These are phyloP conservation scores for Loris lydekkerianus DNA, from an alignment of 2,797 vertebrate genomes.

Conservation along the genomic window DNA sequence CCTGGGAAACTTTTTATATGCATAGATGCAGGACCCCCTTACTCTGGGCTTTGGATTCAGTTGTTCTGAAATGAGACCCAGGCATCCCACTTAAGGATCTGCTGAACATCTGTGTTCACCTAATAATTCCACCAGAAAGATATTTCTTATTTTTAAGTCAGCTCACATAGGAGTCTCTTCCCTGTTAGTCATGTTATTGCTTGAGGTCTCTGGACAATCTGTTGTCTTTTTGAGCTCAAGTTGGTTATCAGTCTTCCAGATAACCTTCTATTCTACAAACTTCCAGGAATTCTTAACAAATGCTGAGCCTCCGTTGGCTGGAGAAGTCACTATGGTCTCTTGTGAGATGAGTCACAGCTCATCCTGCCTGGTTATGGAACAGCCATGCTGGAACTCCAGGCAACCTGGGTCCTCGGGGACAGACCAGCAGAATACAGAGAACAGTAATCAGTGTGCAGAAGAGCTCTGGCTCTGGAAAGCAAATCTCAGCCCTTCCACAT, in stretches of 20 bases:
- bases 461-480: background rate
- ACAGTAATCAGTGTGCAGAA: background rate
- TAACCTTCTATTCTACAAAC: background rate
- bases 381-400: background rate
- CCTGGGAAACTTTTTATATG: background rate
- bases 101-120: background rate
- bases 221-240: background rate
- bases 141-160: constrained; percentile 6
- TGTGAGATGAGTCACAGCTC: background rate
- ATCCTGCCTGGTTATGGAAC: background rate
- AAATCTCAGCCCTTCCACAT: background rate
- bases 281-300: background rate
- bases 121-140: background rate
- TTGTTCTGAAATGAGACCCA: background rate
- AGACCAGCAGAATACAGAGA: background rate
- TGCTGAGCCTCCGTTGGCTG: background rate
- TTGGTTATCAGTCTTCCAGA: background rate
- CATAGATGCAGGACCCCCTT: background rate
- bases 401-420: background rate
- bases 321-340: background rate
- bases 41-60: background rate
- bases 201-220: no score
- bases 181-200: no score
- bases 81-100: background rate
- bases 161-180: background rate